These are phyloP conservation scores for Brachionus rubens DNA, from an alignment of 1,140 invertebrate genomes.

Conservation along the genomic window DNA sequence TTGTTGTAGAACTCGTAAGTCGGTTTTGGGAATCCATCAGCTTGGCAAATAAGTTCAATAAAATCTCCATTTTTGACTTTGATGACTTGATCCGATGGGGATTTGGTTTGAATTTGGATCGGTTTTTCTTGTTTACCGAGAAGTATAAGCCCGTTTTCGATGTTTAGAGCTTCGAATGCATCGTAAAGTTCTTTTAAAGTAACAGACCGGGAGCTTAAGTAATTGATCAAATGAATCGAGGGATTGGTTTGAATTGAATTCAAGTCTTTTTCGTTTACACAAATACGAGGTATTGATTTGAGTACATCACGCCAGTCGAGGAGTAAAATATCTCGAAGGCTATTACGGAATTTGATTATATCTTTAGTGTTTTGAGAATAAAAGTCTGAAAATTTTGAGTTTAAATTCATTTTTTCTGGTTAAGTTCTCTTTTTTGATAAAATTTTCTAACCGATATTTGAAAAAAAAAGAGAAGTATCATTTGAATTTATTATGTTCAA, in stretches of 20 bases:
- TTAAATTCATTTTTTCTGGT: not conserved
- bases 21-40: constrained; percentile 27
- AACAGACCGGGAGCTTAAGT: not conserved
- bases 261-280: not conserved
- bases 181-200: constrained; percentile 17
- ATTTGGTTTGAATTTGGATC: not conserved
- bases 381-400: not conserved
- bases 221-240: not conserved
- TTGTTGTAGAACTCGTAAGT: not conserved
- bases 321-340: not conserved
- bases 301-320: not conserved
- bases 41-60: not conserved
- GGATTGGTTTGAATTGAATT: constrained; percentile 10
- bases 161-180: constrained; percentile 3
- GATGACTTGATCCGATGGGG: not conserved
- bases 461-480: no score
- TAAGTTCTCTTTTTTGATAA: no score
- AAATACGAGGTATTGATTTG: not conserved
- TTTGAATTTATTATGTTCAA: no score
- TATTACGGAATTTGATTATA: constrained; percentile 9
- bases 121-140: not conserved
- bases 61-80: not conserved
- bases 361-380: not conserved
- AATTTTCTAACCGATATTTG: no score
- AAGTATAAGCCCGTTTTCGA: constrained; percentile 15